Base-by-base conservation (phyloP, 2,888 invertebrate genomes). In the Labia minor region DNA sequence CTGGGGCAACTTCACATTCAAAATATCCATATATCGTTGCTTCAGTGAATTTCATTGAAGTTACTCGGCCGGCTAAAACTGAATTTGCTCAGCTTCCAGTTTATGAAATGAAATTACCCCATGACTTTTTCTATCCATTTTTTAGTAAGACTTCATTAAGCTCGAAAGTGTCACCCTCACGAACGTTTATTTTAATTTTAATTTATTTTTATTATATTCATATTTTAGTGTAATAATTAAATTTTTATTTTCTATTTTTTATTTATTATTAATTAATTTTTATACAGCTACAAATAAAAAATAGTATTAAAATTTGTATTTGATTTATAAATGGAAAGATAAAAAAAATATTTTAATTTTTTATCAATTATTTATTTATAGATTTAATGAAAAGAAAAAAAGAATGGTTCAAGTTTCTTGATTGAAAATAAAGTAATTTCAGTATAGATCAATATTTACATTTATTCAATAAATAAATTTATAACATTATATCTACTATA, bases 41-140 rank as follows among this genome's bases (percentile, higher is more conserved):
- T 33, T 21, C 79, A 0, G 80, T 81, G 1, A 74, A 76, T 1
- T 81, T 80, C 72, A 73, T 78, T 20, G 84, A 84, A 70, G 77
- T 80, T 3, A 82, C 83, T 0, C 74, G 75, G 49, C 78, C 80
- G 1, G 78, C 82, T 0, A 76, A 77, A 33, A 78, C 78, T 66
- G 76, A 78, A 63, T 79, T 81, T 71, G 85, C 85, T 8, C 82
- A 82, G 67, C 81, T 84, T 68, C 87, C 88, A 18, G 81, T 84
- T 68, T 79, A 88, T 67, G 82, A 86, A 72, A 81, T 87, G 68
- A 81, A 82, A 75, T 78, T 89, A 66, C 88, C 89, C 1, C 81
- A 82, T 71, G 86, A 89, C 75, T 89, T 89, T 75, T 89, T 89
- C 76, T 87, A 88, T 74, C 89, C 89, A 1, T 86, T 86, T 67